phyloP scores from a whole-genome alignment of 2,113 vertebrate genomes.

The Bubo bubo region DNA sequence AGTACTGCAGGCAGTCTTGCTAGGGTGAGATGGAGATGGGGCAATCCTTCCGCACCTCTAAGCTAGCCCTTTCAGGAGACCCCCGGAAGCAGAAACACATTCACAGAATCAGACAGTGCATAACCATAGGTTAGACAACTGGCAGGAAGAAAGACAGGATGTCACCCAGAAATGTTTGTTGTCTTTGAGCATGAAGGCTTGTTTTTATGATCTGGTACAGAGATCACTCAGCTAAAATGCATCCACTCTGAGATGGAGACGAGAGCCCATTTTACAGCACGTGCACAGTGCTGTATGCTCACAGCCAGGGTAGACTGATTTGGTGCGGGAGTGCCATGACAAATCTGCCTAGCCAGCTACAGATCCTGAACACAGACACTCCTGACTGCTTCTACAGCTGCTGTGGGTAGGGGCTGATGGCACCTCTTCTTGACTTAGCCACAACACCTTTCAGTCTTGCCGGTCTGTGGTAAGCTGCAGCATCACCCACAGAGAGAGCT shows the following conservation, averaged over 20 bases:
- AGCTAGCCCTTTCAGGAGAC: background rate
- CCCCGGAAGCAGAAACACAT: background rate
- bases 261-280: background rate
- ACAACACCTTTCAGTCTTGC: background rate
- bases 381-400: background rate
- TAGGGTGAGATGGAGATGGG: background rate
- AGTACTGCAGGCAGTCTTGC: background rate
- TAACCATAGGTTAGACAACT: background rate
- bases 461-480: background rate
- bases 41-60: background rate
- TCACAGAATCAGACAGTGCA: accelerated
- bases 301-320: background rate
- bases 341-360: background rate
- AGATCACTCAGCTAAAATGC: background rate
- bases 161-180: background rate
- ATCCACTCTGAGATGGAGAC: background rate
- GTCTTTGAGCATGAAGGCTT: background rate
- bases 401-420: background rate
- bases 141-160: background rate
- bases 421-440: background rate
- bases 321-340: background rate
- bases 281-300: background rate
- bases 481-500: background rate
- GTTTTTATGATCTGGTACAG: background rate
- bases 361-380: background rate